Evolutionary conservation across 2,888 invertebrate species (phyloP).

Genomic region (Branchellion lobata): DNA sequence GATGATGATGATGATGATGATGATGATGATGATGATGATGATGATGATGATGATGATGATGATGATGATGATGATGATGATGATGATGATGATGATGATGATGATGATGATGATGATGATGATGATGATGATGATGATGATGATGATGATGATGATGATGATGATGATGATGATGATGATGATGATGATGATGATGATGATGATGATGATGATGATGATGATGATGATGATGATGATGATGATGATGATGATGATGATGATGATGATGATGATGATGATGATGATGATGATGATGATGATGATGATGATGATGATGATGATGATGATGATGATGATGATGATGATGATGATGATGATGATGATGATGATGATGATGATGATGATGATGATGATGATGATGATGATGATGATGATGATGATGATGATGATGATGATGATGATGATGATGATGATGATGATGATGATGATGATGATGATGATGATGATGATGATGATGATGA

Average conservation of each 20-base stretch:
- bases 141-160: not conserved
- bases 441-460: not conserved
- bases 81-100: conserved; percentile 32
- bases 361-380: not conserved
- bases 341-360: not conserved
- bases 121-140: not conserved
- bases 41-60: conserved; percentile 32
- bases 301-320: conserved; percentile 18
- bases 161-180: conserved; percentile 1
- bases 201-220: conserved; percentile 26
- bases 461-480: not conserved
- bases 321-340: not conserved
- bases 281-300: conserved; percentile 1
- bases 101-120: conserved; percentile 8
- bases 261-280: conserved; percentile 15
- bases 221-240: conserved; percentile 35
- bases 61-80: conserved; percentile 28
- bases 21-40: not conserved
- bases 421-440: not conserved
- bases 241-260: conserved; percentile 35
- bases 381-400: not conserved
- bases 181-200: not conserved
- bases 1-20: not conserved
- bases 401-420: not conserved
- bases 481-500: not conserved